Evolutionary conservation across 2,113 vertebrate genomes (phyloP).

Genomic region (Plotosus lineatus): DNA sequence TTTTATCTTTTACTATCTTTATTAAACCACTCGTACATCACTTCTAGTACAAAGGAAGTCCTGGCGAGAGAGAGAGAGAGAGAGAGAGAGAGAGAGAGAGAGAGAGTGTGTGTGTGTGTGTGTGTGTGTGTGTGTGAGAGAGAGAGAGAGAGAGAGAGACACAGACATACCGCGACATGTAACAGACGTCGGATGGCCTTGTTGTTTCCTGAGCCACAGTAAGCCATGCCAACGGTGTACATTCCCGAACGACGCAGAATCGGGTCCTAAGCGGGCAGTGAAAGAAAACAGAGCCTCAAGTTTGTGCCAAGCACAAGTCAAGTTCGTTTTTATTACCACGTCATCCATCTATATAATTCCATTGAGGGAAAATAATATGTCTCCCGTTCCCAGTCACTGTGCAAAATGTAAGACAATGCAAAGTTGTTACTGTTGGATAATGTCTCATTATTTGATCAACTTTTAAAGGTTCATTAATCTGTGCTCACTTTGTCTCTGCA

Average conservation of each 20-base stretch:
- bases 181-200: conserved; percentile 95
- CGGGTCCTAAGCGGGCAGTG: conserved; percentile 81
- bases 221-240: conserved; percentile 99
- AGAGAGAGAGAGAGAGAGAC: conserved; percentile 31
- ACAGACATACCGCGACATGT: conserved; percentile 91
- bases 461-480: not conserved
- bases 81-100: conserved; percentile 51
- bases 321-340: not conserved
- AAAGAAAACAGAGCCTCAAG: conserved; percentile 62
- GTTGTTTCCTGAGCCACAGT: conserved; percentile 98
- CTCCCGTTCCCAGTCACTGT: not conserved
- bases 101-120: not conserved
- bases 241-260: conserved; percentile 97
- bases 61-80: not conserved
- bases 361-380: not conserved
- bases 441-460: not conserved
- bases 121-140: no score
- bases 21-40: not conserved
- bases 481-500: conserved; percentile 91
- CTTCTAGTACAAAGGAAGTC: not conserved
- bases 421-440: not conserved
- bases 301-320: conserved; percentile 34
- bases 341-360: not conserved
- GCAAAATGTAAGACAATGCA: not conserved
- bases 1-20: not conserved